A percentile compares a stretch with the other conserved stretches of the same genome.
Evolutionary conservation across 2,797 vertebrate species (phyloP).

Genomic region (Poecile montanus): DNA sequence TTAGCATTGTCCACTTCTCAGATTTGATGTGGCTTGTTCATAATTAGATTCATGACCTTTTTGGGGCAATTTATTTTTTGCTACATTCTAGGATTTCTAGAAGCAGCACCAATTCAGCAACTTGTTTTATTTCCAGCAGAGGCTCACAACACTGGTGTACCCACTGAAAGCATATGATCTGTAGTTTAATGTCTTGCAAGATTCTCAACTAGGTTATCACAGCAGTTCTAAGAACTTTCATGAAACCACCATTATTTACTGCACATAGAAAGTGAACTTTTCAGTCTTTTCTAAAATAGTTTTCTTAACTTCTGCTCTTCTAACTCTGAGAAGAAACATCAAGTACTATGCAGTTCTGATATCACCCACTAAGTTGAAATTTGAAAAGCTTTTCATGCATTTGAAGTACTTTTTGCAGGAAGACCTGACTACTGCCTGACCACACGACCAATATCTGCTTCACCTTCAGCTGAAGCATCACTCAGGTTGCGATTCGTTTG

Average conservation of each 20-base stretch:
- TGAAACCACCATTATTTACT: not conserved
- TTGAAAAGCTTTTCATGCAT: conserved; percentile 42
- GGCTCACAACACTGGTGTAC: not conserved
- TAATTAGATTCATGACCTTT: not conserved
- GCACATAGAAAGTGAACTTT: not conserved
- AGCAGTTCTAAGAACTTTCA: not conserved
- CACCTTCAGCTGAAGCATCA: conserved; percentile 28
- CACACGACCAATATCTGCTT: conserved; percentile 8
- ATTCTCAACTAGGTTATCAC: not conserved
- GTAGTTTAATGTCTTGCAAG: not conserved
- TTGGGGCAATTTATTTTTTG: not conserved
- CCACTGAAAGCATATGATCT: not conserved
- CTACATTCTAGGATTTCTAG: not conserved
- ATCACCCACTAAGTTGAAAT: conserved; percentile 7
- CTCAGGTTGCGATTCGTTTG: not conserved
- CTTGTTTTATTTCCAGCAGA: not conserved
- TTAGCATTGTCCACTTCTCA: not conserved
- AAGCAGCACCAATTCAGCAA: not conserved
- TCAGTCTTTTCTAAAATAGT: not conserved
- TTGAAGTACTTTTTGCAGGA: conserved; percentile 23
- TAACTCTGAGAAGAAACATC: conserved; percentile 33
- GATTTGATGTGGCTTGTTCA: not conserved
- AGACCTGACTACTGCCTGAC: not conserved
- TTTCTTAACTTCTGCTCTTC: conserved; percentile 14
- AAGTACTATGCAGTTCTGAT: conserved; percentile 16